These are phyloP conservation scores for Tetheella fluctuosa DNA, from an alignment of 2,888 invertebrate species.

Conservation along the genomic window DNA sequence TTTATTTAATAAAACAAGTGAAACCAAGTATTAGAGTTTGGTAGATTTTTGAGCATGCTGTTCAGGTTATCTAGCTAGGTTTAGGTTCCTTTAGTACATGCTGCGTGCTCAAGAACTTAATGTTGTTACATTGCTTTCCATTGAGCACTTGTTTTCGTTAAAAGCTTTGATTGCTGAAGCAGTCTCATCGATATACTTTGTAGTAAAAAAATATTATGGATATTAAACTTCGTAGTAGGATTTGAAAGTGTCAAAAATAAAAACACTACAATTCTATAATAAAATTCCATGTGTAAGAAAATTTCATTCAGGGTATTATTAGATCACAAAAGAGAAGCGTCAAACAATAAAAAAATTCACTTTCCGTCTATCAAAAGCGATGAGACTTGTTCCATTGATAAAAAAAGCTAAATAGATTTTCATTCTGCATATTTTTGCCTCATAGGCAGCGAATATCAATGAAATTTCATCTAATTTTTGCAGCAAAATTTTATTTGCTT, in stretches of 20 bases:
- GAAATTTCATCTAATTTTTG: background rate
- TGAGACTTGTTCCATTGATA: slow-evolving; percentile 2
- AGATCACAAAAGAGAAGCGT: slow-evolving; percentile 13
- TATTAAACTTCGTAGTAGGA: background rate
- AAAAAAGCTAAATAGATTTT: slow-evolving; percentile 9
- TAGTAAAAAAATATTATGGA: background rate
- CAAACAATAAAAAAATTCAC: background rate
- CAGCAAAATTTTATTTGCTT: background rate
- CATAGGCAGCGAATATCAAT: background rate
- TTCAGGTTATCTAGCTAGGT: slow-evolving; percentile 25
- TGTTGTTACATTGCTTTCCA: slow-evolving; percentile 65
- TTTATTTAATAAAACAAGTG: slow-evolving; percentile 5
- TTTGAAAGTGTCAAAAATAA: background rate
- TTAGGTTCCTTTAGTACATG: slow-evolving; percentile 47
- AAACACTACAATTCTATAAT: background rate
- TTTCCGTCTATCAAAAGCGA: background rate
- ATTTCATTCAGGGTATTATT: slow-evolving; percentile 16
- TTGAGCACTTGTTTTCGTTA: slow-evolving; percentile 19
- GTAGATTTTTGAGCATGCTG: slow-evolving; percentile 36
- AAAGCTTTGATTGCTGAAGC: background rate
- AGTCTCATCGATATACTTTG: background rate
- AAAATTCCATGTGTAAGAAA: background rate
- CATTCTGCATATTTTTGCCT: background rate
- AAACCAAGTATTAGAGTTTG: slow-evolving; percentile 29
- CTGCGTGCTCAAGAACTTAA: slow-evolving; percentile 61